Base-by-base conservation (phyloP, 2,888 invertebrate species). In the Octonoba sinensis region DNA sequence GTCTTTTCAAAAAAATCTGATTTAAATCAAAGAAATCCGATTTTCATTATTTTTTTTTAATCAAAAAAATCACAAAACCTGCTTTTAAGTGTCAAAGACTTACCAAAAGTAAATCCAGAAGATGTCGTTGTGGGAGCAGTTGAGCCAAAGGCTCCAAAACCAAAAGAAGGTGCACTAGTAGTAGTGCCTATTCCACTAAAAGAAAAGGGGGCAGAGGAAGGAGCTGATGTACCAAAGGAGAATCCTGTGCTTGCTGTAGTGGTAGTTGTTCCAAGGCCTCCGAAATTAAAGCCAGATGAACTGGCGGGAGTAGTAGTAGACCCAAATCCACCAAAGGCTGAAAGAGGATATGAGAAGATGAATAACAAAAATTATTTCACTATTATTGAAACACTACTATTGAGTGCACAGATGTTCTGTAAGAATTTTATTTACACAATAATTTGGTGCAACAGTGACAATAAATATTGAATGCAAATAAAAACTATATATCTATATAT, bases 281-380 rank as follows among this genome's bases (percentile, higher is more conserved):
- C 83, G 75, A 83, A 83, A 44, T 71, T 71, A 62, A 83, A 83
- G n/a, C 83, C 83, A 22, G 76, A 20, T 12, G 83, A 49, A 74
- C 56, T 79, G n/a, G 71, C 59, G n/a, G 79, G 62, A 47, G 79
- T 57, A 22, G 71, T 22, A 22, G 74, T 60, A 16, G 22, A 54
- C 15, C 72, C 72, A 49, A 51, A 20, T 57, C 27, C 46, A 44
- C 73, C 51, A 73, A 51, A 16, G 11, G n/a, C 36, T 36, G 36
- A 36, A 36, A 36, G 36, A 36, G 6, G 36, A 36, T 36, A 11
- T 36, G 8, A 36, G 11, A 36, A 36, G 36, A 36, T 36, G 1
- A 36, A 36, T 36, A 36, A n/a, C n/a, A n/a, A n/a, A n/a, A n/a
- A 36, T 36, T 3, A 36, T 36, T n/a, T 36, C 36, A 36, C 36